Evolutionary conservation across 2,888 invertebrate genomes (phyloP).

Genomic region (Nymphalis urticae): DNA sequence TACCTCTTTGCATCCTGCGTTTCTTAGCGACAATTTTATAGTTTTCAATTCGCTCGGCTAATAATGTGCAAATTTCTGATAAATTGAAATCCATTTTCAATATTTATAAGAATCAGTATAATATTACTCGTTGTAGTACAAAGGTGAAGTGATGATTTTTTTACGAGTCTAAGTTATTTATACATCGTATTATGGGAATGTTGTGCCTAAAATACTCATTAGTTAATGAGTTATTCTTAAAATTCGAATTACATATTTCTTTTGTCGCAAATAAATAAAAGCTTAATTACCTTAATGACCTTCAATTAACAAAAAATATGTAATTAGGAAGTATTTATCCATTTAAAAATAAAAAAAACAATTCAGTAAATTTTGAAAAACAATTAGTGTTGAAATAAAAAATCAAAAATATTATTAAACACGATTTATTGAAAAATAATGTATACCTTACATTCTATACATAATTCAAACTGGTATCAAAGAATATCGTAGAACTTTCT

Average conservation of each 20-base stretch:
- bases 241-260: background rate
- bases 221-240: conserved; percentile 1
- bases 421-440: conserved; percentile 1
- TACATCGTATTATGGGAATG: background rate
- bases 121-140: background rate
- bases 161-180: background rate
- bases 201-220: conserved; percentile 13
- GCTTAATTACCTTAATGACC: background rate
- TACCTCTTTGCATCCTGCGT: conserved; percentile 24
- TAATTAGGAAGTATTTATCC: background rate
- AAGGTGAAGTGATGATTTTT: conserved; percentile 3
- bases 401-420: background rate
- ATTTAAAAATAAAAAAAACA: background rate
- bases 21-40: conserved; percentile 21
- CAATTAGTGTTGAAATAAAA: background rate
- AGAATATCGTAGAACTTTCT: conserved; percentile 27
- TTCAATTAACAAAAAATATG: background rate
- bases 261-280: background rate
- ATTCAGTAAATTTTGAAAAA: background rate
- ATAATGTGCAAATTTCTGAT: conserved; percentile 35
- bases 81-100: conserved; percentile 35
- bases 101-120: background rate
- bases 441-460: background rate
- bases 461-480: background rate
- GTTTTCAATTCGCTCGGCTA: conserved; percentile 33